Evolutionary conservation across 1,140 invertebrate species (phyloP).

Genomic region (Scaptomyza montana): DNA sequence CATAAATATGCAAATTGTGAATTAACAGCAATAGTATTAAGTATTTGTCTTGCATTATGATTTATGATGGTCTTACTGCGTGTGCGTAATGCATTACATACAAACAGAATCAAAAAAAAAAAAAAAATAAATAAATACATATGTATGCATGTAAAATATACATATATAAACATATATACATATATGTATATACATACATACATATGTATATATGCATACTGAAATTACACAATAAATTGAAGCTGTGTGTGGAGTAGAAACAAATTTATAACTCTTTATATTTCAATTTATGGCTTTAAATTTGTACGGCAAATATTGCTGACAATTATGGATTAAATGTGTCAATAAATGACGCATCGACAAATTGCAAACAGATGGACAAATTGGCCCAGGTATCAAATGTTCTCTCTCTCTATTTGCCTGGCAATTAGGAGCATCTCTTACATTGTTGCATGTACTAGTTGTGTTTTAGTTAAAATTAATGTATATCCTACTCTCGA

Average conservation of each 20-base stretch:
- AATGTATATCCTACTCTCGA: constrained; percentile 15
- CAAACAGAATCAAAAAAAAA: no score
- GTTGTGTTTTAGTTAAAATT: constrained; percentile 30
- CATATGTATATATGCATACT: constrained; percentile 9
- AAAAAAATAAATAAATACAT: no score
- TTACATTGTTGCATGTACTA: background rate
- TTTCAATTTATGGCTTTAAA: constrained; percentile 76
- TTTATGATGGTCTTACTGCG: constrained; percentile 36
- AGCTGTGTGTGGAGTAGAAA: constrained; percentile 2
- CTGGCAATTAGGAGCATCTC: constrained; percentile 32
- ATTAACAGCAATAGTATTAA: constrained; percentile 68
- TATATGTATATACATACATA: background rate
- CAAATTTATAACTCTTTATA: constrained; percentile 66
- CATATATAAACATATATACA: no score
- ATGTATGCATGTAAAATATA: no score
- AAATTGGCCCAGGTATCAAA: constrained; percentile 44
- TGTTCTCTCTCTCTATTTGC: background rate
- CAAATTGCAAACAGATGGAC: constrained; percentile 54
- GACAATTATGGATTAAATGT: constrained; percentile 82
- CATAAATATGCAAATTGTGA: constrained; percentile 69
- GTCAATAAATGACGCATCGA: constrained; percentile 72
- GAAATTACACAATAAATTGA: constrained; percentile 57
- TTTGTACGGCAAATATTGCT: constrained; percentile 74
- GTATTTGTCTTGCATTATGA: constrained; percentile 67
- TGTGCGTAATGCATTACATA: background rate